phyloP scores from a whole-genome alignment of 2,113 vertebrate species.

The Leiothrix lutea region DNA sequence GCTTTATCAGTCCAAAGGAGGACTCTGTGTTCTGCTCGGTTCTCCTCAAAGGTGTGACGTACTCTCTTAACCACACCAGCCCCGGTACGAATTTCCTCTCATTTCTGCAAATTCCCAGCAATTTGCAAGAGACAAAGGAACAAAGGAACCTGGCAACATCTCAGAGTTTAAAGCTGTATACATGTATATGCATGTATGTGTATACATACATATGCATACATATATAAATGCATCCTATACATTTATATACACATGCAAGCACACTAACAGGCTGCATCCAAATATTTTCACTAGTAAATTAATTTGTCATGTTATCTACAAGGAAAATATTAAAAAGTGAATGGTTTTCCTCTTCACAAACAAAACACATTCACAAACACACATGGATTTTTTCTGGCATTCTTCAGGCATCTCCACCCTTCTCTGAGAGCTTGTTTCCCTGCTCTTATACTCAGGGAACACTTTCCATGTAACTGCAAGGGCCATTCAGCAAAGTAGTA shows the following conservation, averaged over 20 bases:
- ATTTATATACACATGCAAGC: neutral
- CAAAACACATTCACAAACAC: neutral
- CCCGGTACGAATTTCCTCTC: fast-evolving
- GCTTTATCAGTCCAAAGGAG: neutral
- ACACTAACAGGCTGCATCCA: neutral
- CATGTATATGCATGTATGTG: neutral
- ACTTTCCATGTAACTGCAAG: neutral
- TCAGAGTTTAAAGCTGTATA: neutral
- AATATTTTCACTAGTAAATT: conserved; percentile 1
- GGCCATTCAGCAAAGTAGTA: neutral
- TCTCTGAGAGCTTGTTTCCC: neutral
- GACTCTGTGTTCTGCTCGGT: neutral
- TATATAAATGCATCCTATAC: neutral
- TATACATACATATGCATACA: neutral
- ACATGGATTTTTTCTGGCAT: neutral
- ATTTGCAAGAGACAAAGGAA: neutral
- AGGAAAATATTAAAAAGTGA: neutral
- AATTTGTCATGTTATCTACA: neutral
- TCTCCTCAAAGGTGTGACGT: neutral
- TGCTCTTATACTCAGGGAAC: neutral
- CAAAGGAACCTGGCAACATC: neutral
- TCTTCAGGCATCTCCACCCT: neutral
- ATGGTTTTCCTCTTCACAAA: neutral
- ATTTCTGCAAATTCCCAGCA: neutral
- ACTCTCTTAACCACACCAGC: neutral